A percentile compares a stretch with the other conserved stretches of the same genome.
Conservation (phyloP, 2,888 invertebrate genomes). For the Drosophila koepferae region DNA sequence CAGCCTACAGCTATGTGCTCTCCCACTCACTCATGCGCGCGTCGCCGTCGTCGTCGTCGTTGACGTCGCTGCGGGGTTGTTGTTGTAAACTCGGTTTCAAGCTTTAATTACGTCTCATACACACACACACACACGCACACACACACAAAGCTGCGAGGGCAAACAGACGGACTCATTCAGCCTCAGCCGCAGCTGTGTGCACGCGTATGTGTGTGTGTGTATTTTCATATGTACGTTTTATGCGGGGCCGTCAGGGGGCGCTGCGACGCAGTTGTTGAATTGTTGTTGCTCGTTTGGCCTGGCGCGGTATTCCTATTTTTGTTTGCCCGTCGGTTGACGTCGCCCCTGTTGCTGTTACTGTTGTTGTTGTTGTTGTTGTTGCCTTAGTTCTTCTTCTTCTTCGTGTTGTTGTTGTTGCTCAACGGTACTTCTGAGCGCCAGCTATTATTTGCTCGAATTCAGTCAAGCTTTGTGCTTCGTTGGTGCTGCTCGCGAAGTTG, state of each 20-base stretch:
- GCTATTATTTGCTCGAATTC: constrained; percentile 72
- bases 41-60: constrained; percentile 33
- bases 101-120: constrained; percentile 77
- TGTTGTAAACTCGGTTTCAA: constrained; percentile 80
- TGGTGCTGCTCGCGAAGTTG: constrained; percentile 77
- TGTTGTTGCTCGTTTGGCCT: constrained; percentile 54
- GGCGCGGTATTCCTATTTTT: constrained; percentile 78
- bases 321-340: constrained; percentile 59
- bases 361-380: constrained; percentile 33
- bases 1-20: constrained; percentile 31
- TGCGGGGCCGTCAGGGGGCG: constrained; percentile 51
- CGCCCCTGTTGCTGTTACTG: constrained; percentile 30
- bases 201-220: constrained; percentile 30
- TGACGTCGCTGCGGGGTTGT: constrained; percentile 59
- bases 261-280: constrained; percentile 44
- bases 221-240: constrained; percentile 28
- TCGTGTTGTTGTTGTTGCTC: constrained; percentile 58
- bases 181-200: constrained; percentile 50
- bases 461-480: constrained; percentile 81
- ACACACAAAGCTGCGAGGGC: constrained; percentile 34
- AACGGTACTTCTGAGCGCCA: constrained; percentile 79
- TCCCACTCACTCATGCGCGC: constrained; percentile 62
- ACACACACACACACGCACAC: constrained; percentile 30
- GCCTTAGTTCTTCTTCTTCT: constrained; percentile 25
- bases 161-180: constrained; percentile 66